Base-by-base conservation (phyloP, 2,113 vertebrate genomes). In the Kryptolebias marmoratus region DNA sequence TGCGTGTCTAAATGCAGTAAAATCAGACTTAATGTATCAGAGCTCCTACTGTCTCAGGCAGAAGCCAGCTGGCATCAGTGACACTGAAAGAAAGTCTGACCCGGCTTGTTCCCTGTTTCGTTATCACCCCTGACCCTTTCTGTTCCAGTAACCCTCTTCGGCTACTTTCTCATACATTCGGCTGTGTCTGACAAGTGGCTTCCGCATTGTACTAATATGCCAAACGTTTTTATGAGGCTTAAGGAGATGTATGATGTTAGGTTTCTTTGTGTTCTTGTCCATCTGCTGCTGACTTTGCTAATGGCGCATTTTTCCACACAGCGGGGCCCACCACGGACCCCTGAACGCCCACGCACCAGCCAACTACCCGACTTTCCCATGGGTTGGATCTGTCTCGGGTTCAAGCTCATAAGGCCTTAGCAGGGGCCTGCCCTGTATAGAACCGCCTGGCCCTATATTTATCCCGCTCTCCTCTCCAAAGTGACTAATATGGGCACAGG, bases 401-500 rank as follows among this genome's bases (percentile, higher is more conserved):
- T 80, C 63, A 65, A 82, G 79, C 78, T 77, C 81, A 58, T 56
- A 71, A 74, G 82, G 82, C 89, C 85, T 84, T 69, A 80, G 81
- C 49, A 22, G 18, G 44, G 65, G 68, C 74, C 68, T 47, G 71
- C 52, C 78, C 55, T 56, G 28, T 59, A 75, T 27, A 65, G 53
- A 77, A 68, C 82, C 73, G 68, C 82, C 73, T 71, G 70, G 74
- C 69, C 70, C 90, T 91, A 93, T 92, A 92, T 92, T 91, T 92
- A 93, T 89, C 91, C 83, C 54, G 49, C 73, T 71, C 70, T 80
- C 84, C 47, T 63, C 27, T 61, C n/a, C 11, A 82, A 68, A 85
- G 71, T 88, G 86, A 93, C 92, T 90, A 91, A 92, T 92, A 93
- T 88, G 91, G 91, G 32, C 84, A 89, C 11, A 18, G 68, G 56